Conservation (phyloP, 2,888 invertebrate species). For the Spisula subtruncata region DNA sequence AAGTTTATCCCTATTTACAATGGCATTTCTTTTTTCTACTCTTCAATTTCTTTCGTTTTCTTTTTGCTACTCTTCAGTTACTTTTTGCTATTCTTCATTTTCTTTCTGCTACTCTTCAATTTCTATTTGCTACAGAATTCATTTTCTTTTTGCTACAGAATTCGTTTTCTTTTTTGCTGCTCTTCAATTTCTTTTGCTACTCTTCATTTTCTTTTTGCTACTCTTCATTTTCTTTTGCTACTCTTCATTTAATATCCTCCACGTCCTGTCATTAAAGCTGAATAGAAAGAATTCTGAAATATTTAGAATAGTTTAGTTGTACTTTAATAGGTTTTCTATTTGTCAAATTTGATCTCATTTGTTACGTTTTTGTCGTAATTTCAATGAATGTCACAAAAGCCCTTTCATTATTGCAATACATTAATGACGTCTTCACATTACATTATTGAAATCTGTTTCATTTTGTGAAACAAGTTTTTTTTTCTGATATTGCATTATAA, state of each 20-base stretch:
- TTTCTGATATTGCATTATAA: too few relatives aligned
- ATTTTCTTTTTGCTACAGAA: too few relatives aligned
- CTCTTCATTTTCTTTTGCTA: background rate
- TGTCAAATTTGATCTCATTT: constrained; percentile 3
- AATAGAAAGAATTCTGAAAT: constrained; percentile 22
- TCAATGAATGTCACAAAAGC: constrained; percentile 16
- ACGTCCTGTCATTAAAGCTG: constrained; percentile 29
- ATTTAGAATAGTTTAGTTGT: constrained; percentile 1
- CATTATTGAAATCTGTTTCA: constrained; percentile 12
- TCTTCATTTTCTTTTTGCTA: too few relatives aligned
- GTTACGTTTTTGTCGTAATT: constrained; percentile 10
- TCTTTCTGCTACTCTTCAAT: constrained; percentile 2
- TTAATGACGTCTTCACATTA: background rate
- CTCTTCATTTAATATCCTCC: background rate
- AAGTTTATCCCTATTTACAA: constrained; percentile 20
- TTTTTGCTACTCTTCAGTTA: too few relatives aligned
- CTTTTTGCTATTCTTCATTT: too few relatives aligned
- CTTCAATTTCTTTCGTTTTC: too few relatives aligned
- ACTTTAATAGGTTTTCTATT: constrained; percentile 3
- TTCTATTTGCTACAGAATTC: too few relatives aligned
- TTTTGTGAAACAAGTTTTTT: background rate
- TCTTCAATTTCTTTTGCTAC: too few relatives aligned
- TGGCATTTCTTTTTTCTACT: too few relatives aligned
- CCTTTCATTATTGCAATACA: background rate
- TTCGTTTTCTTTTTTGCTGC: too few relatives aligned